Conservation (phyloP, 2,888 invertebrate genomes). For the Spilosoma lubricipeda region DNA sequence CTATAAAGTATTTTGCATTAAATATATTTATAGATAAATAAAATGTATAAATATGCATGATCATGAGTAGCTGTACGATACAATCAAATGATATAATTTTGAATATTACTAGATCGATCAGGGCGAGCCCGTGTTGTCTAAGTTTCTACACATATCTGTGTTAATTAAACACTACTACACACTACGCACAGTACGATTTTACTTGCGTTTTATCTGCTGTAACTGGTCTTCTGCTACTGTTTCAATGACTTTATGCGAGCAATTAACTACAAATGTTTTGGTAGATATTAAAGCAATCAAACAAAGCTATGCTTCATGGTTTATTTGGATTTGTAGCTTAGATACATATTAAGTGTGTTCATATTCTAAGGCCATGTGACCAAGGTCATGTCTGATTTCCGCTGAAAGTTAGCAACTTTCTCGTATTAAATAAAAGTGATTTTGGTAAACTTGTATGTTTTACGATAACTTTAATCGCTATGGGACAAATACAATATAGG, state of each 20-base stretch:
- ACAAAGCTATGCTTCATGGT: too few species aligned
- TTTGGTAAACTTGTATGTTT: too few species aligned
- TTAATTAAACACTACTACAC: not conserved
- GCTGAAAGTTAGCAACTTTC: not conserved
- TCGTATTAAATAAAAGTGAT: not conserved
- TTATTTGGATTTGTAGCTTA: not conserved
- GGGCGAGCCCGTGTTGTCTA: not conserved
- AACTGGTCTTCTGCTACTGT: not conserved
- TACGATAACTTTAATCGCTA: too few species aligned
- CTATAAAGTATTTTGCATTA: not conserved
- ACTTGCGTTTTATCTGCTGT: not conserved
- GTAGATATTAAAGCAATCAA: not conserved
- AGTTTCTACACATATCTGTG: not conserved
- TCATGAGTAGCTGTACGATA: slow-evolving; percentile 5
- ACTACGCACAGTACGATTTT: not conserved
- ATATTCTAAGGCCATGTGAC: not conserved
- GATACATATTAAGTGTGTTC: not conserved
- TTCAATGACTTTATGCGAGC: not conserved
- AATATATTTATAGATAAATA: slow-evolving; percentile 1
- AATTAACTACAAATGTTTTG: not conserved
- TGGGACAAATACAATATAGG: too few species aligned
- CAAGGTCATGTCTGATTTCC: not conserved
- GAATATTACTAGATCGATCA: not conserved
- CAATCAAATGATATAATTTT: slow-evolving; percentile 9
- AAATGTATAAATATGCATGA: slow-evolving; percentile 1